Evolutionary conservation across 1,140 invertebrate species (phyloP).

Genomic region (fruit fly (Drosophila melanogaster)): Release_6_plus_ISO1_MT NT_033777.3:30673501-30674000

Average conservation of each 20-base stretch:
- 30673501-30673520: conserved; percentile 42
- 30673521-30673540: conserved; percentile 28
- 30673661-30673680: conserved; percentile 36
- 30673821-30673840: conserved; percentile 23
- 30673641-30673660: conserved; percentile 78
- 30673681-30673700: conserved; percentile 69
- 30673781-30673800: conserved; percentile 32
- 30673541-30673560: conserved; percentile 10
- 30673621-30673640: conserved; percentile 81
- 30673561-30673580: not conserved
- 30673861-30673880: conserved; percentile 61
- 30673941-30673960: conserved; percentile 33
- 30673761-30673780: conserved; percentile 45
- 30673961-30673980: conserved; percentile 81
- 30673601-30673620: conserved; percentile 75
- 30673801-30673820: not conserved
- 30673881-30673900: conserved; percentile 77
- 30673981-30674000: conserved; percentile 83
- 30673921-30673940: conserved; percentile 39
- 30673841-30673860: conserved; percentile 50
- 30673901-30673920: conserved; percentile 75
- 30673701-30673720: conserved; percentile 74
- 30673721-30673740: conserved; percentile 45
- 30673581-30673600: conserved; percentile 30
- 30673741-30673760: conserved; percentile 39